Evolutionary conservation across 1,140 invertebrate genomes (phyloP).

Genomic region (Camponotus vicinus): DNA sequence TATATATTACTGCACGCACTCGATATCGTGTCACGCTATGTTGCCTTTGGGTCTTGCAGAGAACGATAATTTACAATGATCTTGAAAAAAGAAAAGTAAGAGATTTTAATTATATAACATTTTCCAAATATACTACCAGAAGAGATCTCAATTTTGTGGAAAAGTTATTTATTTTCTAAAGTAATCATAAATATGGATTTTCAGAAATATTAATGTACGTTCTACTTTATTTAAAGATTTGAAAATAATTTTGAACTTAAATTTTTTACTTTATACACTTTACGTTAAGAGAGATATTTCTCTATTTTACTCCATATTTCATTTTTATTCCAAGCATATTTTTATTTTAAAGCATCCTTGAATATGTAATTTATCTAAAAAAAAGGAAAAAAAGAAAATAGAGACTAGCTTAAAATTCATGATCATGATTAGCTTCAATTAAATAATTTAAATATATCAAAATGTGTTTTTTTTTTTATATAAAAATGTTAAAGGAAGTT

Average conservation of each 20-base stretch:
- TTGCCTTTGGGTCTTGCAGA: neutral
- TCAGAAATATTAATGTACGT: neutral
- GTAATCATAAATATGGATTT: neutral
- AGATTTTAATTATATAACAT: conserved; percentile 27
- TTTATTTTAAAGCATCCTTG: neutral
- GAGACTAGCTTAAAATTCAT: neutral
- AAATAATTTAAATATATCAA: neutral
- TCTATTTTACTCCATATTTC: neutral
- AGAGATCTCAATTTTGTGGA: neutral
- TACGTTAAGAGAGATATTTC: neutral
- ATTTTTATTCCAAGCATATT: neutral
- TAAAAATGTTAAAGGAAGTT: neutral
- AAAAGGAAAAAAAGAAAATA: neutral
- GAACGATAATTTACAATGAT: conserved; percentile 1
- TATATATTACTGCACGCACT: conserved; percentile 21
- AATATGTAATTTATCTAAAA: neutral
- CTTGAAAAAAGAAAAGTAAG: neutral
- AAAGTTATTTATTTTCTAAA: neutral
- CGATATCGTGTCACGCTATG: conserved; percentile 22
- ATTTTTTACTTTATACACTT: neutral
- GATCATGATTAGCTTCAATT: too few species aligned
- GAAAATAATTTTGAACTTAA: neutral
- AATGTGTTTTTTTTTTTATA: neutral
- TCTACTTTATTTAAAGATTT: neutral
- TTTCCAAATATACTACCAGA: neutral